Percentiles rank a stretch among this genome's conserved stretches.
Conservation (phyloP, 2,888 invertebrate species). For the Heliconius ismenius region DNA sequence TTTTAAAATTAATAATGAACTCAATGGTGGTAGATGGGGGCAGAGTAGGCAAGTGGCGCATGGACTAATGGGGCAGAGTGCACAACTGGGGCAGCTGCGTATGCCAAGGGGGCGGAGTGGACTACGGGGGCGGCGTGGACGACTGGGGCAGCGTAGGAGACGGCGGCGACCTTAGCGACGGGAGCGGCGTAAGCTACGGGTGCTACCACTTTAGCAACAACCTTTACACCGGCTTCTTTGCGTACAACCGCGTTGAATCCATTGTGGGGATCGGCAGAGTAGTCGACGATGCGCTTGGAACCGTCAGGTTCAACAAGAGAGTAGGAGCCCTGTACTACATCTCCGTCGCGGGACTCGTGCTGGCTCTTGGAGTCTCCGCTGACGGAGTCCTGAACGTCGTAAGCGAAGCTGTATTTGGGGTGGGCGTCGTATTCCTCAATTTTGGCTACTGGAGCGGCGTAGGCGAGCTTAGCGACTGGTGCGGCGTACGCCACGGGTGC, state of each 20-base stretch:
- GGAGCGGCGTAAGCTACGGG: slow-evolving; percentile 48
- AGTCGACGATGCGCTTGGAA: slow-evolving; percentile 80
- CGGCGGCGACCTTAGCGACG: slow-evolving; percentile 47
- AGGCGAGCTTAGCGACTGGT: slow-evolving; percentile 52
- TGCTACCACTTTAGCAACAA: slow-evolving; percentile 45
- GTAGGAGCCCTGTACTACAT: slow-evolving; percentile 78
- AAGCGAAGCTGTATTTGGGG: slow-evolving; percentile 85
- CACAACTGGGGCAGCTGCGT: slow-evolving; percentile 48
- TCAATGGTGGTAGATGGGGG: slow-evolving; percentile 83
- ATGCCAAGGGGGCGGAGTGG: slow-evolving; percentile 10
- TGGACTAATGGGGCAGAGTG: slow-evolving; percentile 75
- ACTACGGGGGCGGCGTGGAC: slow-evolving; percentile 52
- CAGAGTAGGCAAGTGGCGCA: slow-evolving; percentile 76
- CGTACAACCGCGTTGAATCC: slow-evolving; percentile 82
- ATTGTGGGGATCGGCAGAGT: slow-evolving; percentile 74
- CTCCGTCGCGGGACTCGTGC: slow-evolving; percentile 73
- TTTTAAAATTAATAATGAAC: slow-evolving; percentile 18
- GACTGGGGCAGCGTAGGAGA: slow-evolving; percentile 48
- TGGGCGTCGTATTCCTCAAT: slow-evolving; percentile 81
- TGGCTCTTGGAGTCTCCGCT: slow-evolving; percentile 74
- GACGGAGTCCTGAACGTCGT: slow-evolving; percentile 84
- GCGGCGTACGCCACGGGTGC: slow-evolving; percentile 51
- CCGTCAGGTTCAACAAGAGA: slow-evolving; percentile 81
- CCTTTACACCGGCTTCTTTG: slow-evolving; percentile 55
- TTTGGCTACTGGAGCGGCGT: slow-evolving; percentile 59